A percentile compares a stretch with the other conserved stretches of the same genome.
phyloP scores from a whole-genome alignment of 37 sponge, comb jelly and placozoan genomes.

The Ephydatia muelleri region DNA sequence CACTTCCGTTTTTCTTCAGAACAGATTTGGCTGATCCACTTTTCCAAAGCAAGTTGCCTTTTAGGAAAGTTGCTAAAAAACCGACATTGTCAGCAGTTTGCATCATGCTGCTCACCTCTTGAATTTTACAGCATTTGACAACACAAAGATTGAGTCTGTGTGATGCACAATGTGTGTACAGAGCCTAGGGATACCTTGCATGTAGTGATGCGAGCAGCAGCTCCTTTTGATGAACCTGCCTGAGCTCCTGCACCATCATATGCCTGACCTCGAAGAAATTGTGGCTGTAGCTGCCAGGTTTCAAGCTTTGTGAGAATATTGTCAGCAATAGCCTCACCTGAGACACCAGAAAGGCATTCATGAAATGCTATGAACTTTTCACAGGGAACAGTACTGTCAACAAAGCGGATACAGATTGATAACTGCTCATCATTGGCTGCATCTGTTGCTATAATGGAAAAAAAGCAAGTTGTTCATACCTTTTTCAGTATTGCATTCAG shows the following conservation, averaged over 20 bases:
- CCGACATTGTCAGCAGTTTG: conserved; percentile 13
- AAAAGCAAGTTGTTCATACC: conserved; percentile 11
- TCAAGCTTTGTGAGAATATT: conserved; percentile 14
- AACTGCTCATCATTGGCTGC: conserved; percentile 49
- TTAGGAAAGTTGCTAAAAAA: conserved; percentile 36
- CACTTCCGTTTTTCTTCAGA: conserved; percentile 6
- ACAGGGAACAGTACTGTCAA: conserved; percentile 16
- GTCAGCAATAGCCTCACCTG: conserved; percentile 34
- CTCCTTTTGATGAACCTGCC: conserved; percentile 26
- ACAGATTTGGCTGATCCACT: conserved; percentile 13
- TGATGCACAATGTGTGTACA: conserved; percentile 6
- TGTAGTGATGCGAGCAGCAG: conserved; percentile 15
- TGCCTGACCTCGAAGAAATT: conserved; percentile 4
- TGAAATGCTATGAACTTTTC: conserved; percentile 39
- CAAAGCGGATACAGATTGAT: conserved; percentile 32
- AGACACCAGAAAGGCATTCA: conserved; percentile 18
- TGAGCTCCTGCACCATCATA: conserved; percentile 34
- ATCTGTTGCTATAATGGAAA: conserved; percentile 47
- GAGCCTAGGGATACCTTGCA: background rate
- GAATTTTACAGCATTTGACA: conserved; percentile 27
- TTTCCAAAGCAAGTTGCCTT: conserved; percentile 35
- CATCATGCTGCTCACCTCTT: conserved; percentile 42
- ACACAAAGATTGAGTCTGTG: conserved; percentile 48
- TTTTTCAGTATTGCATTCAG: conserved; percentile 27
- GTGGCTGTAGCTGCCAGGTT: conserved; percentile 19